Conservation (phyloP, 2,888 invertebrate genomes). For the Sphinx pinastri region DNA sequence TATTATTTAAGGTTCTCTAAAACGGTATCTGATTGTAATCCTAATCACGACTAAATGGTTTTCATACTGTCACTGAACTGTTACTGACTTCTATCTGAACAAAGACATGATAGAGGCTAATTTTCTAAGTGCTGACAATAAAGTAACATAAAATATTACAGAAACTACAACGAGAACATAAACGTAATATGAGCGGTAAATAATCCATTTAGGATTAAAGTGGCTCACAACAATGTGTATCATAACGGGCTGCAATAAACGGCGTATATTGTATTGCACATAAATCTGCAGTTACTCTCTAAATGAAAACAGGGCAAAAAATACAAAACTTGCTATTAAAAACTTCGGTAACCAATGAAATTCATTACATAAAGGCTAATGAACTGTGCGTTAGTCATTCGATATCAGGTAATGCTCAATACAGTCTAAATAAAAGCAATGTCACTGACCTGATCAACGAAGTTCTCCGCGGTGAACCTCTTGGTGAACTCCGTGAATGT, state of each 20-base stretch:
- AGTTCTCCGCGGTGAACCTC: slow-evolving; percentile 92
- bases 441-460: slow-evolving; percentile 93
- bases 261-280: slow-evolving; percentile 24
- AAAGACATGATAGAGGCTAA: not conserved
- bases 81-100: no score
- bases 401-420: slow-evolving; percentile 38
- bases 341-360: slow-evolving; percentile 15
- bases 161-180: slow-evolving; percentile 8
- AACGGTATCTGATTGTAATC: no score
- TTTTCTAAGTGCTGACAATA: not conserved
- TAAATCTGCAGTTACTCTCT: slow-evolving; percentile 18
- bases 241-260: slow-evolving; percentile 21
- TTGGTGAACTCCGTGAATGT: slow-evolving; percentile 93
- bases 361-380: slow-evolving; percentile 22
- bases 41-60: no score
- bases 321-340: slow-evolving; percentile 5
- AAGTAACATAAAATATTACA: slow-evolving; percentile 1
- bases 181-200: slow-evolving; percentile 20
- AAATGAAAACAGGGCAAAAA: slow-evolving; percentile 15
- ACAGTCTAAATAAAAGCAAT: slow-evolving; percentile 36
- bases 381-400: slow-evolving; percentile 59
- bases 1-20: no score
- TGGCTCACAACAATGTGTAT: slow-evolving; percentile 13
- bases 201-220: slow-evolving; percentile 22
- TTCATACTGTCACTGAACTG: no score